A percentile compares a stretch with the other conserved stretches of the same genome.
Conservation (phyloP, 2,888 invertebrate genomes). For the Embidobia sp. region DNA sequence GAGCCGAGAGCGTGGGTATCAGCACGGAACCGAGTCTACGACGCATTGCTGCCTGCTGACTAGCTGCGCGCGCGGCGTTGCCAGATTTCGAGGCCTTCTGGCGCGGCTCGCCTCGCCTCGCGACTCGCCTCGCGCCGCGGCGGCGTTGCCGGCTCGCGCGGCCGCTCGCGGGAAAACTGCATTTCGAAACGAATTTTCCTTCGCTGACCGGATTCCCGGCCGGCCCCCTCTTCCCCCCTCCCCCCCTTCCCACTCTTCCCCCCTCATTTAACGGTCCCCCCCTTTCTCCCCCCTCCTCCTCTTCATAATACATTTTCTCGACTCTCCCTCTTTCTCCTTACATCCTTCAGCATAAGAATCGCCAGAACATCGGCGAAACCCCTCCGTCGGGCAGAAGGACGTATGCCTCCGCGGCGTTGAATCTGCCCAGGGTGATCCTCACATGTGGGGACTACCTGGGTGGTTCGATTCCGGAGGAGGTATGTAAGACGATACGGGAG, state of each 20-base stretch:
- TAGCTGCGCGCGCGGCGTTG: slow-evolving; percentile 74
- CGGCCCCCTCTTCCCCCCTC: slow-evolving; percentile 55
- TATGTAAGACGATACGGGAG: too few species aligned
- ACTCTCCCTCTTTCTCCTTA: background rate
- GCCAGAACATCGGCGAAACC: too few species aligned
- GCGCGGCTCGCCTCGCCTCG: slow-evolving; percentile 50
- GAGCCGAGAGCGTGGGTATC: slow-evolving; percentile 81
- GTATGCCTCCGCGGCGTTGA: too few species aligned
- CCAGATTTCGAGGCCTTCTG: slow-evolving; percentile 79
- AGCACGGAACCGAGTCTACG: slow-evolving; percentile 81
- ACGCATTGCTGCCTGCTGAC: slow-evolving; percentile 70
- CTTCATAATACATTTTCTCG: too few species aligned
- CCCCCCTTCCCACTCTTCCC: slow-evolving; percentile 26
- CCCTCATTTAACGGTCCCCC: slow-evolving; percentile 1
- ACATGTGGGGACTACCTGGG: too few species aligned
- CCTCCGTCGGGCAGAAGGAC: too few species aligned
- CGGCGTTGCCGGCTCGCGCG: slow-evolving; percentile 65
- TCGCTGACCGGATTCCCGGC: slow-evolving; percentile 66
- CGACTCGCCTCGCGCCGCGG: slow-evolving; percentile 31
- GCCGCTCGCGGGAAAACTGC: slow-evolving; percentile 78
- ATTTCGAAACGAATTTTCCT: slow-evolving; percentile 79
- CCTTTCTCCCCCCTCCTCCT: background rate
- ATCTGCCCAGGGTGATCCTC: too few species aligned
- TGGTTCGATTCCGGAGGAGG: too few species aligned
- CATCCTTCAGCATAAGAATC: too few species aligned